Percentiles rank a stretch among this genome's conserved stretches.
phyloP scores from a whole-genome alignment of 2,888 invertebrate genomes.

The Aquatica leii region DNA sequence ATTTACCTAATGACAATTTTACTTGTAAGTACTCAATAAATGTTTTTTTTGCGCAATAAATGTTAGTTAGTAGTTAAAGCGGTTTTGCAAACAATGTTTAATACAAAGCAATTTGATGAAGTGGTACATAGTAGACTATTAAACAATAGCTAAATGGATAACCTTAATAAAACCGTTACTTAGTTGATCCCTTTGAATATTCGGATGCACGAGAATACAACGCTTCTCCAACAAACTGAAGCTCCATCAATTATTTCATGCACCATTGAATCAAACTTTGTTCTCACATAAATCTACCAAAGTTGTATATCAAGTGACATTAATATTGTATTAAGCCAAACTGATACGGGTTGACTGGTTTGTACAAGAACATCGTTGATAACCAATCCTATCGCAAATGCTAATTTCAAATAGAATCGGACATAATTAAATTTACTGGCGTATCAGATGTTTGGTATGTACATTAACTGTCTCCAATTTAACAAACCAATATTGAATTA shows the following conservation, averaged over 20 bases:
- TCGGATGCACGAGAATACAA: conserved; percentile 9
- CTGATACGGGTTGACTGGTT: conserved; percentile 15
- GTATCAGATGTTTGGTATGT: neutral
- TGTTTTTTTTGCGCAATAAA: too few species aligned
- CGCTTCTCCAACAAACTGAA: conserved; percentile 5
- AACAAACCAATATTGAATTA: too few species aligned
- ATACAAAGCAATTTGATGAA: too few species aligned
- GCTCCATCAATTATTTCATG: conserved; percentile 26
- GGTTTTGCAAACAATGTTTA: too few species aligned
- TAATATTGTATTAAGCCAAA: conserved; percentile 16
- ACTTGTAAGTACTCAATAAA: too few species aligned
- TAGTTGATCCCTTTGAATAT: conserved; percentile 7
- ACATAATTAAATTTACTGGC: neutral
- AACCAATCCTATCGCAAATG: neutral
- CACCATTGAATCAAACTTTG: conserved; percentile 23
- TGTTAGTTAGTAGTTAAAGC: too few species aligned
- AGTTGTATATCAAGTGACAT: conserved; percentile 25
- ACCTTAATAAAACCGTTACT: conserved; percentile 10
- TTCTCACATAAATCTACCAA: conserved; percentile 14
- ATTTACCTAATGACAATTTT: too few species aligned
- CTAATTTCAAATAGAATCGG: neutral
- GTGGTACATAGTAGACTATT: too few species aligned
- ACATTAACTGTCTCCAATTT: too few species aligned
- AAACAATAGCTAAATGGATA: neutral
- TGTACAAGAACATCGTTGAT: conserved; percentile 16